Evolutionary conservation across 2,888 invertebrate genomes (phyloP), one percentile per base, ranked within the genome.

Genomic region (Pseudoips prasinana): DNA sequence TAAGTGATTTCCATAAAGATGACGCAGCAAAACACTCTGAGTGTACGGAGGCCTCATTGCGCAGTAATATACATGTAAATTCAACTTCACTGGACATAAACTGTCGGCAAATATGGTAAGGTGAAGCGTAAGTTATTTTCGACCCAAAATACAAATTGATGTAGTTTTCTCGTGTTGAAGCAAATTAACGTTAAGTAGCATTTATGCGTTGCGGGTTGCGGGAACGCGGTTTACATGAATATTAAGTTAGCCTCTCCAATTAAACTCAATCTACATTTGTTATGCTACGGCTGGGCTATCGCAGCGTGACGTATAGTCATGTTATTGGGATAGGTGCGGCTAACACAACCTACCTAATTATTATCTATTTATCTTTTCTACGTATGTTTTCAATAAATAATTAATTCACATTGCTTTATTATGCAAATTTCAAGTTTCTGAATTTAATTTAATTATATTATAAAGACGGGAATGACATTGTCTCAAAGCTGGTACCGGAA

Each of bases 1-100:
- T 61, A 48, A 52, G 35, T 41, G 46, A 59, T 69, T 60, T 60
- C 45, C 66, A 69, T 69, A 61, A 56, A 64, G 56, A 69, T 55
- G 56, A 52, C 28, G 41, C 35, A 35, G 33, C 47, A 42, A 51
- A 53, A 49, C 54, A 48, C 36, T 46, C 48, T 36, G 36, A 37
- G 33, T 23, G 26, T 33, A 44, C 39, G 31, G 39, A 48, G 43
- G 45, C 44, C 45, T 56, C 48, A 48, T 47, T 49, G 49, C 46
- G 39, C 38, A 40, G 40, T 46, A 58, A 59, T 62, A 58, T 62
- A 59, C 38, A 67, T 64, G 67, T 58, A 60, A 66, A 68, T 66
- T 54, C 41, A 41, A 34, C 42, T 52, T 56, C 48, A 51, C 56
- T 55, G 52, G 39, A 43, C 49, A 47, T 36, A 23, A 49, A 36